Evolutionary conservation across 2,888 invertebrate species (phyloP).

Genomic region (Drosophila anomelani): DNA sequence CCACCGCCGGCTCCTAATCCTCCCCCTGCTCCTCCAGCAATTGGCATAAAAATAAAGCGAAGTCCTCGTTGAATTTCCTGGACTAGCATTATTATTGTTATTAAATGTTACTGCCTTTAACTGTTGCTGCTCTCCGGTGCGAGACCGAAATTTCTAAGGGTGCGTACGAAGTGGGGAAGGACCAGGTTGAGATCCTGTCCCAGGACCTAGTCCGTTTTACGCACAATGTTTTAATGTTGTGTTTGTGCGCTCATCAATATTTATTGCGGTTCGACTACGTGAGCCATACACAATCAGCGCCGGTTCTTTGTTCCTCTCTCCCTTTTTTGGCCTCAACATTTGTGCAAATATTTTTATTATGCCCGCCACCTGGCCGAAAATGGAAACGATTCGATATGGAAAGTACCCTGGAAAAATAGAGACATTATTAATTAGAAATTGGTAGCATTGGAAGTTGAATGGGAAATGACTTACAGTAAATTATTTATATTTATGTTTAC

Average conservation of each 20-base stretch:
- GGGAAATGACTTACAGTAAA: background rate
- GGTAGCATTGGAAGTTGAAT: background rate
- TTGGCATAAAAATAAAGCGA: conserved; percentile 63
- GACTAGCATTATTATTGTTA: conserved; percentile 75
- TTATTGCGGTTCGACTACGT: conserved; percentile 79
- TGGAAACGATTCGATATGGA: background rate
- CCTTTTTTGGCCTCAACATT: conserved; percentile 14
- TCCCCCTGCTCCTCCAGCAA: conserved; percentile 7
- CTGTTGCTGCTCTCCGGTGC: conserved; percentile 60
- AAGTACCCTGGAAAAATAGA: conserved; percentile 5
- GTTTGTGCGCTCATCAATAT: conserved; percentile 80
- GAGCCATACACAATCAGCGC: conserved; percentile 71
- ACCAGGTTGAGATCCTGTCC: background rate
- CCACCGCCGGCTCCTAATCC: background rate
- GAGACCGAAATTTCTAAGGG: conserved; percentile 62
- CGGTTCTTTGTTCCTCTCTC: conserved; percentile 1
- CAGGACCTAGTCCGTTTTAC: conserved; percentile 53
- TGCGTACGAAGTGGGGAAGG: background rate
- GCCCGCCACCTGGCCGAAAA: background rate
- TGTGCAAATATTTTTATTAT: conserved; percentile 57
- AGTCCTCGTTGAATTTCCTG: conserved; percentile 53
- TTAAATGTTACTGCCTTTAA: conserved; percentile 79
- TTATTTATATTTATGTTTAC: background rate
- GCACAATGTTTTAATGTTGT: conserved; percentile 77
- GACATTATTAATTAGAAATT: background rate